Evolutionary conservation across 2,888 invertebrate genomes (phyloP), one percentile per base, ranked within the genome.

Genomic region (Tachina lurida): DNA sequence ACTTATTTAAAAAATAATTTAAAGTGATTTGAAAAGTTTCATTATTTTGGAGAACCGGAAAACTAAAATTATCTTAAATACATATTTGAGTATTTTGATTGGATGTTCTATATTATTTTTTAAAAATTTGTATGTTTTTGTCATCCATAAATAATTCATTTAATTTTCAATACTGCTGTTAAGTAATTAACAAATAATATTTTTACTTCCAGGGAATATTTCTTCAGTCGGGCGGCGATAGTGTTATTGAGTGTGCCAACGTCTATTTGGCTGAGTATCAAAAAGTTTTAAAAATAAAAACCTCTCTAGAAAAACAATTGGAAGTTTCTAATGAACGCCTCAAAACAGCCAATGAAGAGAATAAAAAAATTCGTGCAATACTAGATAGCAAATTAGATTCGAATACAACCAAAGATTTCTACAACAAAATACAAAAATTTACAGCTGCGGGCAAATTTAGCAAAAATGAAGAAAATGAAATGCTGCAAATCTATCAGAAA

Each of bases 211-310:
- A 87, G 78, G 15, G 5, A 47, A 60, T 52, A 39, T 0, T n/a
- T 41, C 12, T 52, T 31, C 76, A 60, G 10, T 39, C 89, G 49
- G 84, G 82, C 3, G 89, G 88, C 15, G 91, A 91, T 54, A 91
- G 91, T 82, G 87, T 91, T 0, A 74, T 92, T 0, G 84, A 87
- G 71, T 88, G 89, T 70, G 90, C 91, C 31, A 88, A 89, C 13
- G 70, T 88, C 3, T 88, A 89, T 39, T 87, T 92, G 49, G 82
- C 86, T 0, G 88, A 87, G 4, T 76, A 92, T 86, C 88, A 90
- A 45, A 87, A 88, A 2, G n/a, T 90, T 12, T 80, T 91, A 79
- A 71, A 87, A 2, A 88, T 89, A 45, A 91, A 91, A 67, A 87
- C 88, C 10, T 49, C 88, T 5, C 87, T 91, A 0, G 79, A 89